phyloP scores from a whole-genome alignment of 2,113 vertebrate species.

The Lutjanus erythropterus region DNA sequence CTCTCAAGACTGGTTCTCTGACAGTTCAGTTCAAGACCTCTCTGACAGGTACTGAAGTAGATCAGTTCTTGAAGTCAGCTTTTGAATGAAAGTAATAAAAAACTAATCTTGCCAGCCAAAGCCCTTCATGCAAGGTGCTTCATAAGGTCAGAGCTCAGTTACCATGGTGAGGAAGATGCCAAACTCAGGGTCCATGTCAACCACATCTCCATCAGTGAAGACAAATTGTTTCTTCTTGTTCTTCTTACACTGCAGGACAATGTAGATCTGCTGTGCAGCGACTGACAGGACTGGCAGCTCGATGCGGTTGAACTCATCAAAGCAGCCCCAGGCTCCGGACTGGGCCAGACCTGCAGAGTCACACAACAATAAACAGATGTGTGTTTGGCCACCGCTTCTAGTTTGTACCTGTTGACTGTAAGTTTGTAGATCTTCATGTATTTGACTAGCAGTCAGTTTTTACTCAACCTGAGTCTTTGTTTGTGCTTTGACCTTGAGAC shows the following conservation, averaged over 20 bases:
- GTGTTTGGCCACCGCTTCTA: no score
- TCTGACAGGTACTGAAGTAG: no score
- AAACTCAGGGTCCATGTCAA: slow-evolving; percentile 93
- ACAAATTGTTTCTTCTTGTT: slow-evolving; percentile 90
- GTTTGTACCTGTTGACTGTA: no score
- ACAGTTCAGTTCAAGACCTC: no score
- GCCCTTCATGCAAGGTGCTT: neutral
- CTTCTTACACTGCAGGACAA: slow-evolving; percentile 92
- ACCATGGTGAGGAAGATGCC: slow-evolving; percentile 97
- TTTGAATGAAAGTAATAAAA: neutral
- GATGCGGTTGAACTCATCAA: slow-evolving; percentile 95
- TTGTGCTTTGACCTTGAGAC: neutral
- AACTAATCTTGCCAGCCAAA: neutral
- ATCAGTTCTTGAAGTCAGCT: no score
- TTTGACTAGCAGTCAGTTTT: no score
- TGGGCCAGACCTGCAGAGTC: slow-evolving; percentile 89
- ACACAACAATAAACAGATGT: neutral
- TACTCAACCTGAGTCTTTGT: no score
- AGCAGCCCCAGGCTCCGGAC: slow-evolving; percentile 94
- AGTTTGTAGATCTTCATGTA: no score
- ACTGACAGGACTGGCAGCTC: slow-evolving; percentile 93
- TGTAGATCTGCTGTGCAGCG: slow-evolving; percentile 93
- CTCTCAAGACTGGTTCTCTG: neutral
- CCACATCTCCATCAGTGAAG: slow-evolving; percentile 92
- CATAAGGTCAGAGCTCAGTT: slow-evolving; percentile 41